A percentile compares a stretch with the other conserved stretches of the same genome.
Conservation (phyloP, 2,888 invertebrate genomes). For the Litoditis marina region DNA sequence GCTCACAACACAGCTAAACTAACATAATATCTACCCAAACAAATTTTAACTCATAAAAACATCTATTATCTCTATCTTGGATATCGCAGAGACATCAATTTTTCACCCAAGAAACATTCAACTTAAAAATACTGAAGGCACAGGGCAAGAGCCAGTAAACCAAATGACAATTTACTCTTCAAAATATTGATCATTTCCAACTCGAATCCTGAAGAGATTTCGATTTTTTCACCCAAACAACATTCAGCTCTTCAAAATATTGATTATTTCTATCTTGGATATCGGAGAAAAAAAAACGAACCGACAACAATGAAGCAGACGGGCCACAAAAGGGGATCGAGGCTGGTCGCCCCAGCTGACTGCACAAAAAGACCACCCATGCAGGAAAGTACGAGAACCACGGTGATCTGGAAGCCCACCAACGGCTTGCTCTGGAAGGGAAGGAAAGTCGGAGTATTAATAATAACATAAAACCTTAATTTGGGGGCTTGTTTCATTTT, state of each 20-base stretch:
- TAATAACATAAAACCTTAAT: too few species aligned
- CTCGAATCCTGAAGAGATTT: neutral
- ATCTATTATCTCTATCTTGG: too few species aligned
- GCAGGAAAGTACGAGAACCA: conserved; percentile 29
- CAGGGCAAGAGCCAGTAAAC: too few species aligned
- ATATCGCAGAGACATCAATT: too few species aligned
- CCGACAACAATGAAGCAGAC: conserved; percentile 37
- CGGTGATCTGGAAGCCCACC: conserved; percentile 39
- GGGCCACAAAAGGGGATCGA: conserved; percentile 41
- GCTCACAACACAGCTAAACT: too few species aligned
- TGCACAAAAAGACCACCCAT: conserved; percentile 36
- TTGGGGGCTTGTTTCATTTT: too few species aligned
- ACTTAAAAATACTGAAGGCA: too few species aligned
- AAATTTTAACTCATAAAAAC: too few species aligned
- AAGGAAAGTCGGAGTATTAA: too few species aligned
- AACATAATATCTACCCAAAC: too few species aligned
- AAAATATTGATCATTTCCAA: neutral
- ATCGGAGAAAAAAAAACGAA: conserved; percentile 1
- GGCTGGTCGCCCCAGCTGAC: conserved; percentile 15
- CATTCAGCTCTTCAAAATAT: neutral
- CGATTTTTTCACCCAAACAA: neutral
- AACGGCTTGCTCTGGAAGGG: conserved; percentile 47
- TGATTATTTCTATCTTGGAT: neutral
- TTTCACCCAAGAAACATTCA: too few species aligned
- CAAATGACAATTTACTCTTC: neutral